Percentiles rank a stretch among this genome's conserved stretches.
These are phyloP conservation scores for Sebastes hubbsi DNA, from an alignment of 2,797 vertebrate genomes.

Conservation along the genomic window DNA sequence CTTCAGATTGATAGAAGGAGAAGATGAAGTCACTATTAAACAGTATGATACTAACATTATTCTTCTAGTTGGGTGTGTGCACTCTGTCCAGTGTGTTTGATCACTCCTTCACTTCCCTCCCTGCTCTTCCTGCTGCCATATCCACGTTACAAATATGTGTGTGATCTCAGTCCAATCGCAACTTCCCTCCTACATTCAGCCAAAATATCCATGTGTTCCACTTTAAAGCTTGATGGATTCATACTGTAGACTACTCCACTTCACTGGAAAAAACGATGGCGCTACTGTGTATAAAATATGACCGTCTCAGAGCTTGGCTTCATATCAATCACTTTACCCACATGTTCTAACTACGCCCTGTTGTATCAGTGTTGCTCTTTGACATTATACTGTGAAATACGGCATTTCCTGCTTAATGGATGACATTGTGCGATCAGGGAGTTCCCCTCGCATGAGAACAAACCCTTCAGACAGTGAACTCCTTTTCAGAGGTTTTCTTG, in stretches of 20 bases:
- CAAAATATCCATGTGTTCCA: constrained; percentile 49
- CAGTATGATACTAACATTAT: background rate
- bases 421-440: constrained; percentile 6
- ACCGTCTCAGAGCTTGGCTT: background rate
- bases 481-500: constrained; percentile 37
- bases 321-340: background rate
- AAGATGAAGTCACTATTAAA: background rate
- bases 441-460: constrained; percentile 51
- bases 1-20: background rate
- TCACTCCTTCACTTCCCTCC: background rate
- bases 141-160: constrained; percentile 38
- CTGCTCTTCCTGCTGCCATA: constrained; percentile 9
- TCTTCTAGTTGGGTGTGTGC: background rate
- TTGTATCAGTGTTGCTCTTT: background rate
- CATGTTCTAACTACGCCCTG: background rate
- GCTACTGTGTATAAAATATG: constrained; percentile 14
- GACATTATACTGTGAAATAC: background rate
- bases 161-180: constrained; percentile 63
- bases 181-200: constrained; percentile 39
- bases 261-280: background rate
- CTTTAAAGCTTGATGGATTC: constrained; percentile 32
- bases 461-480: constrained; percentile 16
- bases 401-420: constrained; percentile 5
- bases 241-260: background rate
- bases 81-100: constrained; percentile 11